These are phyloP conservation scores for Rhingia rostrata DNA, from an alignment of 2,888 invertebrate species.

Conservation along the genomic window DNA sequence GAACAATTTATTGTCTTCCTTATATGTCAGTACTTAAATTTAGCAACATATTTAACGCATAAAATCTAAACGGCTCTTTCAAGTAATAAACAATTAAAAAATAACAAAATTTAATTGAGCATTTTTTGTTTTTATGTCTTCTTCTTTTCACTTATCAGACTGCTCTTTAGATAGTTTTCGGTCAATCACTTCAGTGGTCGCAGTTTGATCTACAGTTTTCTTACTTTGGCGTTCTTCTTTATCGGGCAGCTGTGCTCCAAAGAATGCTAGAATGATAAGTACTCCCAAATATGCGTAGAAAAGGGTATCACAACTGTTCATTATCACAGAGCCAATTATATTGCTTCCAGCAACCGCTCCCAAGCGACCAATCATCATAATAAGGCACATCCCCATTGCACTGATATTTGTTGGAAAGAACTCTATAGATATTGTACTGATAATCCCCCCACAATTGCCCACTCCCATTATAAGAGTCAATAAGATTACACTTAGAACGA, in stretches of 20 bases:
- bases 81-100: too few species aligned
- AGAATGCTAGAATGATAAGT: conserved; percentile 65
- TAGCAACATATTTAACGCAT: too few species aligned
- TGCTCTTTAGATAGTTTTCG: conserved; percentile 10
- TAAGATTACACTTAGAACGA: conserved; percentile 85
- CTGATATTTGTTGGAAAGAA: conserved; percentile 85
- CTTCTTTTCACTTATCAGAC: conserved; percentile 6
- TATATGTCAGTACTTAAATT: too few species aligned
- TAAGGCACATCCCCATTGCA: conserved; percentile 82
- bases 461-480: conserved; percentile 85
- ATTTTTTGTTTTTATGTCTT: too few species aligned
- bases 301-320: conserved; percentile 76
- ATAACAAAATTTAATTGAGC: too few species aligned
- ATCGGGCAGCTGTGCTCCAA: conserved; percentile 78
- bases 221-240: conserved; percentile 54
- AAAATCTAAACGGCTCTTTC: too few species aligned
- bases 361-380: conserved; percentile 81
- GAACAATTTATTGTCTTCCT: too few species aligned
- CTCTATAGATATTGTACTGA: conserved; percentile 85
- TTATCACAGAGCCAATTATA: conserved; percentile 78
- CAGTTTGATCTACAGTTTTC: not conserved
- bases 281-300: conserved; percentile 77
- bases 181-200: not conserved
- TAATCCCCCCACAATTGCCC: conserved; percentile 85
- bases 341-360: conserved; percentile 81